phyloP scores from a whole-genome alignment of 2,888 invertebrate species.

The Lycophotia porphyrea region DNA sequence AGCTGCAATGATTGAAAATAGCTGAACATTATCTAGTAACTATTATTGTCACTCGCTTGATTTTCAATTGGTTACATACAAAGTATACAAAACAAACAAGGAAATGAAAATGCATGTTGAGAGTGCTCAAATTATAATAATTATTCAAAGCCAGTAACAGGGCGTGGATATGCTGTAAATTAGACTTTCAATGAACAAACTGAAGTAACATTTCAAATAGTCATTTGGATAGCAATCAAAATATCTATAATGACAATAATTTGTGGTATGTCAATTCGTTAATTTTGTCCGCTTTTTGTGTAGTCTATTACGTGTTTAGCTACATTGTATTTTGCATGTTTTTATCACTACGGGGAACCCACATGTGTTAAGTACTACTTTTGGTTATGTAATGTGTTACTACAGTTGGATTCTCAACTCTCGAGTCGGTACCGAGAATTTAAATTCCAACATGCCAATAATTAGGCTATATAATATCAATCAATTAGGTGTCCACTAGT shows the following conservation, averaged over 20 bases:
- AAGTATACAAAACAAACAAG: too few species aligned
- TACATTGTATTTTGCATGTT: not conserved
- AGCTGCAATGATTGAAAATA: slow-evolving; percentile 4
- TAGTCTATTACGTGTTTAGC: not conserved
- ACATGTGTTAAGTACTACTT: too few species aligned
- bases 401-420: too few species aligned
- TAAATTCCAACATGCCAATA: not conserved
- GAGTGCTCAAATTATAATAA: not conserved
- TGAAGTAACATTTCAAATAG: slow-evolving; percentile 1
- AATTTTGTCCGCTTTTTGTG: not conserved
- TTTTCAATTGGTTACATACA: not conserved
- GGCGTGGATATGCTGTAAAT: not conserved
- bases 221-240: not conserved
- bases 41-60: not conserved
- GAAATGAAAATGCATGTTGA: not conserved
- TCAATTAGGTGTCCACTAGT: too few species aligned
- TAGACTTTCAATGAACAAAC: not conserved
- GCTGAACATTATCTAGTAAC: not conserved
- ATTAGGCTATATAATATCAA: not conserved
- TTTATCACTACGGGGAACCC: not conserved
- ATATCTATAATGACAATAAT: not conserved
- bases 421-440: not conserved
- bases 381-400: too few species aligned
- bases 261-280: not conserved
- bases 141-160: not conserved